Percentiles rank a stretch among this genome's conserved stretches.
Evolutionary conservation across 2,797 vertebrate genomes (phyloP).

Genomic region (Cossypha niveicapilla): DNA sequence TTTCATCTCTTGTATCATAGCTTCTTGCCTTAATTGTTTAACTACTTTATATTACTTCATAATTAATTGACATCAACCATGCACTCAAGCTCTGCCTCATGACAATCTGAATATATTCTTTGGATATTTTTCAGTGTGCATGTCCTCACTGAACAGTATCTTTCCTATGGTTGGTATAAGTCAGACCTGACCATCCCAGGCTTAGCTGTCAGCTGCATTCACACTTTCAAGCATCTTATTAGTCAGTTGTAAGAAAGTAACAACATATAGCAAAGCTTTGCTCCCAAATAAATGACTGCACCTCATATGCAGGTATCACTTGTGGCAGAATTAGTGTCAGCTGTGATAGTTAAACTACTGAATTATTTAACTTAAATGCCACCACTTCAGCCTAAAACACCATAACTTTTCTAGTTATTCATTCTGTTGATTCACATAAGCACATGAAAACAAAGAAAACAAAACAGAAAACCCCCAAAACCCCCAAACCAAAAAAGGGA

Average conservation of each 20-base stretch:
- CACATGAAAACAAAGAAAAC: neutral
- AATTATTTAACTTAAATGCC: neutral
- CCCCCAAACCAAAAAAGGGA: rapidly evolving
- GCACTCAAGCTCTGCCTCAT: neutral
- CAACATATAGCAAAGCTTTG: neutral
- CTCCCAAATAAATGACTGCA: neutral
- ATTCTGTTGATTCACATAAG: neutral
- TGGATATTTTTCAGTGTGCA: neutral
- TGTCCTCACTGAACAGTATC: neutral
- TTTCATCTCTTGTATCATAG: neutral
- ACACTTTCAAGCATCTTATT: neutral
- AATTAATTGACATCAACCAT: neutral
- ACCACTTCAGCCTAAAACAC: neutral
- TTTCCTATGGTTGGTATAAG: neutral
- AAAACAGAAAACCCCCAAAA: neutral
- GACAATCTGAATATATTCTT: neutral
- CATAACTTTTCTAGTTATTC: neutral
- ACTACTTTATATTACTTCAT: neutral
- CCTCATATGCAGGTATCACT: neutral
- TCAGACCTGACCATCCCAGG: neutral
- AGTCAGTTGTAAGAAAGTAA: neutral
- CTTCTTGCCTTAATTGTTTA: neutral
- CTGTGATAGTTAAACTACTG: neutral
- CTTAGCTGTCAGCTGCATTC: neutral
- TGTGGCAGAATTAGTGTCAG: neutral